Evolutionary conservation across 2,113 vertebrate genomes (phyloP).

Genomic region (Coturnix japonica): DNA sequence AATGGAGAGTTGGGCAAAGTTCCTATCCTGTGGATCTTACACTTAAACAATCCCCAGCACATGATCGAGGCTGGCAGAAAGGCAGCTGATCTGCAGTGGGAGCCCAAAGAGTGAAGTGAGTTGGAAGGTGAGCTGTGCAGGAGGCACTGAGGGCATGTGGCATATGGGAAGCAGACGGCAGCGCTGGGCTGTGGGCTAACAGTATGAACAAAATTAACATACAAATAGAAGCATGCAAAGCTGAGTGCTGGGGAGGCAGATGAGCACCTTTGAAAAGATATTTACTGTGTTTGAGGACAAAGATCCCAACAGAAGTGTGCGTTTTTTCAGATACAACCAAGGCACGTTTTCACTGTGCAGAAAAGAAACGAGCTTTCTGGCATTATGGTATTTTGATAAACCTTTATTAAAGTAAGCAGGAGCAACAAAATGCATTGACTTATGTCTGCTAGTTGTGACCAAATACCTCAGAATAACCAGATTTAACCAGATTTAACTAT

Average conservation of each 20-base stretch:
- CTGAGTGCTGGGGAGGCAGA: not conserved
- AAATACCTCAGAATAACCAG: not conserved
- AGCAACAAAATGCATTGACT: slow-evolving; percentile 13
- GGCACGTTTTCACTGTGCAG: not conserved
- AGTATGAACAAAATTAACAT: not conserved
- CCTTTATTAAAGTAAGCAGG: not conserved
- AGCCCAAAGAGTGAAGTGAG: not conserved
- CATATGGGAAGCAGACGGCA: slow-evolving; percentile 63
- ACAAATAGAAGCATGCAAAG: not conserved
- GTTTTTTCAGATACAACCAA: not conserved
- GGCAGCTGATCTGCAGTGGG: not conserved
- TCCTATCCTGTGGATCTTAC: not conserved
- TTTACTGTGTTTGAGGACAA: not conserved
- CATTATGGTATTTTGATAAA: not conserved
- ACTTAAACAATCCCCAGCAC: not conserved
- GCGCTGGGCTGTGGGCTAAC: not conserved
- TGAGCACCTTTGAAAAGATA: not conserved
- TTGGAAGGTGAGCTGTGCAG: slow-evolving; percentile 29
- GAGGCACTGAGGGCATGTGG: slow-evolving; percentile 37
- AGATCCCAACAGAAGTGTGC: not conserved
- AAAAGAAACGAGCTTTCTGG: not conserved
- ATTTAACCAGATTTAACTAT: slow-evolving; percentile 13
- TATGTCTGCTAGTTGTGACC: not conserved
- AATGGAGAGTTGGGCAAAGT: not conserved
- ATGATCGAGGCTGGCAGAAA: slow-evolving; percentile 8